Base-by-base conservation (phyloP, 23 tunicate species). In the Trididemnum nubilum region DNA sequence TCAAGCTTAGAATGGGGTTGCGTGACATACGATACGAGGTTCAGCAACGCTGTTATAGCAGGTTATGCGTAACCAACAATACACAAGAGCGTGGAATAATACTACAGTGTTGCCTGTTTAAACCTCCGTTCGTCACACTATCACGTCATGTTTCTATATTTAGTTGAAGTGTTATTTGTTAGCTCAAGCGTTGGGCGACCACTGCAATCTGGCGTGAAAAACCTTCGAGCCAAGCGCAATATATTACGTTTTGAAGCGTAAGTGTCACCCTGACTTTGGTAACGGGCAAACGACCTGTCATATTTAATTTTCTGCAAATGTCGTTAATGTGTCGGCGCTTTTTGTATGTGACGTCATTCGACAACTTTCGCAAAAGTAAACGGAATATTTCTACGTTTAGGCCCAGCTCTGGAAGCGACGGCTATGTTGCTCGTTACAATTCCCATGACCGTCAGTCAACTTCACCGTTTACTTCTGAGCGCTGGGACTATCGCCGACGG, bases 391-490 rank as follows among this genome's bases (percentile, higher is more conserved):
- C n/a, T n/a, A n/a, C n/a, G n/a, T 61, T 7, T 38, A 67, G 74
- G 38, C 74, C 74, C 3, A 9, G 38, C 3, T 33, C 74, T 30
- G 33, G 37, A 7, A 33, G n/a, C 12, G 74, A 67, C 2, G 9
- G 12, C 9, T 67, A 67, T 38, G 25, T 38, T 67, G 7, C 38
- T 7, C 74, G 74, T 9, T 67, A 67, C 25, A 61, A 61, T n/a
- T 32, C 74, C 7, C 74, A 67, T 33, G 74, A 77, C 2, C 81
- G 66, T 7, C 65, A 37, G 4, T 77, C 81, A 2, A 59, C 79
- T 2, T 73, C 79, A 3, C 81, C 81, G 18, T 52, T 23, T 12
- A 27, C 37, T 4, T 23, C 33, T 15, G 38, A 52, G 22, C 38
- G 38, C 28, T 12, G 67, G 28, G 81, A 54, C 2, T 29, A 2